These are phyloP conservation scores for Oophaga sylvatica DNA, from an alignment of 2,797 vertebrate species.

Conservation along the genomic window DNA sequence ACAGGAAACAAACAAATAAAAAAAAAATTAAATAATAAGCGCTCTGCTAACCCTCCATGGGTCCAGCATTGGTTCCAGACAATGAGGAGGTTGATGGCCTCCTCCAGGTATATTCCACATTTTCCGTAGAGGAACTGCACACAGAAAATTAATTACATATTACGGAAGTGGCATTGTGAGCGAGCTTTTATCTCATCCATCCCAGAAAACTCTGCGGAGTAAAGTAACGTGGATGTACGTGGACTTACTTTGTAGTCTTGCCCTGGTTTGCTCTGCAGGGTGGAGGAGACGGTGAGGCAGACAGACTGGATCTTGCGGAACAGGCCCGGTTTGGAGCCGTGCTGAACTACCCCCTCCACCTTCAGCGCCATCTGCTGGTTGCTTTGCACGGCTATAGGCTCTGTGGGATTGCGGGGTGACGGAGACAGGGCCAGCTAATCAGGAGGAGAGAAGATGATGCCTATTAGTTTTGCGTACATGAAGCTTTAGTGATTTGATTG, in stretches of 20 bases:
- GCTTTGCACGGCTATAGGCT: slow-evolving; percentile 93
- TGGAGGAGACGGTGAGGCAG: slow-evolving; percentile 91
- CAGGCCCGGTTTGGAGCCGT: slow-evolving; percentile 90
- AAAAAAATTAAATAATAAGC: too few relatives aligned
- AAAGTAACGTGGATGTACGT: too few relatives aligned
- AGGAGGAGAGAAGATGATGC: neutral
- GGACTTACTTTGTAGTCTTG: slow-evolving; percentile 88
- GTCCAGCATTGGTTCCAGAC: too few relatives aligned
- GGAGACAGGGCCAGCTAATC: slow-evolving; percentile 92
- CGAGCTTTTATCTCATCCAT: too few relatives aligned
- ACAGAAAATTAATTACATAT: too few relatives aligned
- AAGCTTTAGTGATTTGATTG: neutral
- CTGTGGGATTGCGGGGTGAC: slow-evolving; percentile 88
- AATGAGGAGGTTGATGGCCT: too few relatives aligned
- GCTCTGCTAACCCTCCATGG: too few relatives aligned
- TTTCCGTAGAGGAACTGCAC: too few relatives aligned
- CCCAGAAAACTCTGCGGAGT: too few relatives aligned
- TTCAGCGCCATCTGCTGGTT: slow-evolving; percentile 94
- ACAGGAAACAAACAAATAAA: too few relatives aligned
- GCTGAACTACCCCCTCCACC: slow-evolving; percentile 97
- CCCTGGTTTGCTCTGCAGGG: slow-evolving; percentile 89
- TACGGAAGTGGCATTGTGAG: too few relatives aligned
- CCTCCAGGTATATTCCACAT: too few relatives aligned
- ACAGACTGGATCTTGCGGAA: slow-evolving; percentile 97
- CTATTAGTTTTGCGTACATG: neutral